Conservation (phyloP, 2,797 vertebrate species). For the Gymnothorax reevesii region DNA sequence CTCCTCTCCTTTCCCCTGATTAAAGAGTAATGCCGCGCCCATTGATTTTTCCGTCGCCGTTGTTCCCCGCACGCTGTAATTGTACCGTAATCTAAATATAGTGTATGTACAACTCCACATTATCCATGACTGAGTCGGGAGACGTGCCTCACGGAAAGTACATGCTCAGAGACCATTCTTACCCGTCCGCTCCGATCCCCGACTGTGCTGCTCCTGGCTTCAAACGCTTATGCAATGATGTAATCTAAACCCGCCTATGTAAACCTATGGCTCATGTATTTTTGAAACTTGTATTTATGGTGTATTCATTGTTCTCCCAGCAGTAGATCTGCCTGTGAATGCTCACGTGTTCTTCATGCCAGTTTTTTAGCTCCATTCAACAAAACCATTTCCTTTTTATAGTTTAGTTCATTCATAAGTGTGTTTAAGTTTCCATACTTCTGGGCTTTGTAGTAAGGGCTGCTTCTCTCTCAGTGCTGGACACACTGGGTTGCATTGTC, state of each 20-base stretch:
- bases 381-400: background rate
- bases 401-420: slow-evolving; percentile 33
- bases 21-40: slow-evolving; percentile 14
- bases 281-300: slow-evolving; percentile 33
- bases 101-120: background rate
- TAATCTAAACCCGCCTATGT: slow-evolving; percentile 36
- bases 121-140: background rate
- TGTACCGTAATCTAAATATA: slow-evolving; percentile 7
- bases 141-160: background rate
- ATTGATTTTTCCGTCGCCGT: slow-evolving; percentile 26
- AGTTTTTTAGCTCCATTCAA: slow-evolving; percentile 1
- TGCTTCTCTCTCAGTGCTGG: background rate
- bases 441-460: background rate
- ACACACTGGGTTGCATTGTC: background rate
- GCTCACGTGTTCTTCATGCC: background rate
- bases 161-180: background rate
- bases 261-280: slow-evolving; percentile 22
- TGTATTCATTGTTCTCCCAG: slow-evolving; percentile 37
- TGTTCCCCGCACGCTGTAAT: slow-evolving; percentile 21
- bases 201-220: slow-evolving; percentile 40
- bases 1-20: slow-evolving; percentile 27
- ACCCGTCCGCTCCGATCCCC: background rate
- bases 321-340: slow-evolving; percentile 7
- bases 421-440: background rate
- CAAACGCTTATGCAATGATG: slow-evolving; percentile 50